Evolutionary conservation across 2,888 invertebrate genomes (phyloP).

Genomic region (Pollenia griseotomentosa): DNA sequence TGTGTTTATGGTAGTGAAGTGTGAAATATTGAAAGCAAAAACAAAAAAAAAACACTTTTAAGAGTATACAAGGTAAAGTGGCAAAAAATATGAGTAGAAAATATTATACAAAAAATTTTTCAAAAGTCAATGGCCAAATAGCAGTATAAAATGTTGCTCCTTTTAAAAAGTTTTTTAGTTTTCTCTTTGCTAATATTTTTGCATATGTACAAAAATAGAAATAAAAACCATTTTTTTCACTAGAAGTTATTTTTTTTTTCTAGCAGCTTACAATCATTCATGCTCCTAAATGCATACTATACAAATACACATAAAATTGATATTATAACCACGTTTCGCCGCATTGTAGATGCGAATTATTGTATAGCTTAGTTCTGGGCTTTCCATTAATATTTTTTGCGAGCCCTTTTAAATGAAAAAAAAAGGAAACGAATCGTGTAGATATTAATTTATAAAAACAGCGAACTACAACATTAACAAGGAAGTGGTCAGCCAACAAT

Average conservation of each 20-base stretch:
- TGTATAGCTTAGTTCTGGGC: slow-evolving; percentile 1
- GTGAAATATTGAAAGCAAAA: not conserved
- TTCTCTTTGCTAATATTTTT: no score
- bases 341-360: slow-evolving; percentile 60
- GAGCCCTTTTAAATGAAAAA: not conserved
- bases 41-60: not conserved
- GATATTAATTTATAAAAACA: slow-evolving; percentile 44
- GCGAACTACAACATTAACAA: slow-evolving; percentile 22
- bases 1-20: slow-evolving; percentile 5
- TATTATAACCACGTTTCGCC: slow-evolving; percentile 60
- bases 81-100: not conserved
- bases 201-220: not conserved
- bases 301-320: slow-evolving; percentile 8
- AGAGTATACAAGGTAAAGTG: not conserved
- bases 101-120: not conserved
- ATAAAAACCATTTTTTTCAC: not conserved
- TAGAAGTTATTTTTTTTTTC: not conserved
- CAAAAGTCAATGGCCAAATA: slow-evolving; percentile 38
- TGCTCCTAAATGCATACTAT: slow-evolving; percentile 20
- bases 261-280: not conserved
- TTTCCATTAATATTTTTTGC: slow-evolving; percentile 2
- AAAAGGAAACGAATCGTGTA: not conserved
- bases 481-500: slow-evolving; percentile 22
- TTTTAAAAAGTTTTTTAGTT: not conserved
- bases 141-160: not conserved